These are phyloP conservation scores for Rhadina sibilatrix DNA, from an alignment of 2,113 vertebrate species.

Conservation along the genomic window DNA sequence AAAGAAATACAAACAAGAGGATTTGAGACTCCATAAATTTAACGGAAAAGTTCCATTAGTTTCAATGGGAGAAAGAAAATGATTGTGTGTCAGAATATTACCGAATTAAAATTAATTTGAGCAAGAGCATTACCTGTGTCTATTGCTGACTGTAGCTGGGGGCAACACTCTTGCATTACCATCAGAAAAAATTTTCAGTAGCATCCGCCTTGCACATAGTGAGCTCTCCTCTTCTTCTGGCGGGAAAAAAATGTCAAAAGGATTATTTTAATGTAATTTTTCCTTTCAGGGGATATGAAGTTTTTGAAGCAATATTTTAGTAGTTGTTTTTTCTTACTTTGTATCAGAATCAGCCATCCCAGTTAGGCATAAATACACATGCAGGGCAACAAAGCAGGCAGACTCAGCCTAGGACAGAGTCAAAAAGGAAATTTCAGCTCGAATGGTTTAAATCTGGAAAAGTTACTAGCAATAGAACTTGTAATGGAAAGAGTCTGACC, in stretches of 20 bases:
- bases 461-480: background rate
- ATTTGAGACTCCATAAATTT: background rate
- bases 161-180: background rate
- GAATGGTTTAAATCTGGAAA: background rate
- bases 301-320: background rate
- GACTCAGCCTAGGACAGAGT: background rate
- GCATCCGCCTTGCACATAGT: accelerated
- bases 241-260: background rate
- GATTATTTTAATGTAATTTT: background rate
- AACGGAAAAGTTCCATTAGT: background rate
- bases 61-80: background rate
- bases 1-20: background rate
- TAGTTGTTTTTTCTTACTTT: background rate
- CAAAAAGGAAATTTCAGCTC: background rate
- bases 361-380: background rate
- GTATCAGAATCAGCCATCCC: background rate
- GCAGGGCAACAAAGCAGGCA: background rate
- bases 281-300: background rate
- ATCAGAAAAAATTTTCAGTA: background rate
- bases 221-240: background rate
- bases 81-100: background rate
- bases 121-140: background rate
- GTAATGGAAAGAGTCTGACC: background rate
- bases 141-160: background rate
- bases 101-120: background rate